A percentile compares a stretch with the other conserved stretches of the same genome.
Evolutionary conservation across 2,888 invertebrate genomes (phyloP).

Genomic region (Thyatira batis): DNA sequence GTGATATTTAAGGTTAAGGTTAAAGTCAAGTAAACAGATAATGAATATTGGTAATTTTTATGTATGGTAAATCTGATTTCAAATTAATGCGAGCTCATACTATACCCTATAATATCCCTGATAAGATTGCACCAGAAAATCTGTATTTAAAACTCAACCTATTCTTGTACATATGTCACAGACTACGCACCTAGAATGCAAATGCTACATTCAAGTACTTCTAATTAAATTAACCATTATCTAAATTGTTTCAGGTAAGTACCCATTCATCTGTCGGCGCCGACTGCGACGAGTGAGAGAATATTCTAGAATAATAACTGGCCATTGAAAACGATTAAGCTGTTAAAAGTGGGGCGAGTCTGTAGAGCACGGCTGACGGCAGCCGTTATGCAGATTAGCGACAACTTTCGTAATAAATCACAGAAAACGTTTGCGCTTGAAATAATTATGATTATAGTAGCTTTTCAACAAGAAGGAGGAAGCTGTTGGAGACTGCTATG

Average conservation of each 20-base stretch:
- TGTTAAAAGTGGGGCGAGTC: conserved; percentile 3
- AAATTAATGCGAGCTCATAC: too few species aligned
- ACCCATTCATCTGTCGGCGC: background rate
- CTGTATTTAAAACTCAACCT: background rate
- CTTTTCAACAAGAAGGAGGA: conserved; percentile 34
- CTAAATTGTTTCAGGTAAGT: background rate
- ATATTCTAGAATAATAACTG: conserved; percentile 1
- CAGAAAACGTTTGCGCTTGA: conserved; percentile 38
- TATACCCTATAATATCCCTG: too few species aligned
- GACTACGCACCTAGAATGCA: background rate
- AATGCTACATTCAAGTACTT: background rate
- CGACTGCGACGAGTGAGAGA: background rate
- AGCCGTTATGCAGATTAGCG: conserved; percentile 48
- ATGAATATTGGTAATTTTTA: too few species aligned
- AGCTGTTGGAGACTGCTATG: too few species aligned
- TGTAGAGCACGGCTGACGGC: background rate
- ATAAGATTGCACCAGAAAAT: too few species aligned
- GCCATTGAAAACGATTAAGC: background rate
- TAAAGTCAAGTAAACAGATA: too few species aligned
- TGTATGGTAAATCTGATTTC: too few species aligned
- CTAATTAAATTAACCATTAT: background rate
- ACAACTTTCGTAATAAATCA: conserved; percentile 50
- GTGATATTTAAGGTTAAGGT: too few species aligned
- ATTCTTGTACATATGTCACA: background rate
- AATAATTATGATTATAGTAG: conserved; percentile 55